phyloP scores from a whole-genome alignment of 2,797 vertebrate genomes.

The Hylomyscus alleni region DNA sequence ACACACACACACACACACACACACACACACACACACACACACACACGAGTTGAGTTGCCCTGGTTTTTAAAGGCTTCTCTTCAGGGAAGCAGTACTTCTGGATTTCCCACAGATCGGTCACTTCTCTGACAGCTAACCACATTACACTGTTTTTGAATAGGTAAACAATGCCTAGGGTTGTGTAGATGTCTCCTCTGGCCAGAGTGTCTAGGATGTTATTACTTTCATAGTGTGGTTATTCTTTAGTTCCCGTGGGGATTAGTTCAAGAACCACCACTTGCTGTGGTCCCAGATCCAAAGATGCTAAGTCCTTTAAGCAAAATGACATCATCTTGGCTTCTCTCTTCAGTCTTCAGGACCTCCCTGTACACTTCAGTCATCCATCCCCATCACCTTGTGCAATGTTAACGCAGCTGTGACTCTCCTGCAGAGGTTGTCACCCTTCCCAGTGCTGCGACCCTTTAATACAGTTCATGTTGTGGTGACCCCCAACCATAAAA shows the following conservation, averaged over 20 bases:
- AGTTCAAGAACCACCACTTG: neutral
- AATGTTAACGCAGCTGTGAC: neutral
- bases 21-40: neutral
- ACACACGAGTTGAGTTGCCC: neutral
- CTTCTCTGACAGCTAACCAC: neutral
- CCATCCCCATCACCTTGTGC: too few relatives aligned
- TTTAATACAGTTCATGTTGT: neutral
- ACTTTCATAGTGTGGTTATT: neutral
- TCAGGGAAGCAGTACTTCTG: neutral
- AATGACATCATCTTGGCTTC: fast-evolving
- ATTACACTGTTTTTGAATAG: neutral
- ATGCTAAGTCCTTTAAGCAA: neutral
- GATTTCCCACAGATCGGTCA: neutral
- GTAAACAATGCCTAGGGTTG: too few relatives aligned
- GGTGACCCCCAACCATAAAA: neutral
- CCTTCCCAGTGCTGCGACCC: too few relatives aligned
- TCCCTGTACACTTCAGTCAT: neutral
- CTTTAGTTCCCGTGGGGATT: neutral
- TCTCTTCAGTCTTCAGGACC: neutral
- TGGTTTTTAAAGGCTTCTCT: neutral
- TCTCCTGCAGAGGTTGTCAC: neutral
- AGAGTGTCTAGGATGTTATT: neutral
- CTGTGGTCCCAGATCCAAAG: neutral
- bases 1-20: neutral
- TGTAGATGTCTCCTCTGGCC: neutral